Evolutionary conservation across 2,888 invertebrate species (phyloP), one percentile per base, ranked within the genome.

Genomic region (Habroteleia sp.): DNA sequence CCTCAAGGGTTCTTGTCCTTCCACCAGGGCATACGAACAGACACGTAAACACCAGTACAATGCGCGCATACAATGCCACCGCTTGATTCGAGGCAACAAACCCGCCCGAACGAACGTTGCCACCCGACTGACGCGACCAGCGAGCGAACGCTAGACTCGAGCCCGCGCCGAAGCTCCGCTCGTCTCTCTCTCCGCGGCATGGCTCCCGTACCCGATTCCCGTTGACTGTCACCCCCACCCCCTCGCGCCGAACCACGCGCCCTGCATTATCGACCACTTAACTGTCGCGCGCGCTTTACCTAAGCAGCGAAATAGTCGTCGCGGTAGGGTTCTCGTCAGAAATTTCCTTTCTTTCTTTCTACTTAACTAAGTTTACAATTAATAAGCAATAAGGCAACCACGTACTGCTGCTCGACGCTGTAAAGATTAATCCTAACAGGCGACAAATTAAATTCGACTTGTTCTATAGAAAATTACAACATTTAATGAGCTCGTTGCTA

Each of bases 111-210:
- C 81, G 82, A 84, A 82, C 82, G 86, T 87, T 87, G 84, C 87
- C 86, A 87, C 84, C 86, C 87, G 83, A 87, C 87, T 87, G 85
- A 82, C 77, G 77, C 44, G 50, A 37, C 44, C 46, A 63, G 4
- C 10, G 58, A 68, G 65, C 66, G 31, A 58, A 13, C 39, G 69
- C 74, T 58, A 69, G 74, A 68, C 7, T 41, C 41, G 17, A 8
- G 16, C 35, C 16, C n/a, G 35, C 56, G 52, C 31, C 16, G 6
- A 29, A 25, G 27, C 37, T 17, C n/a, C n/a, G n/a, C n/a, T n/a
- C n/a, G n/a, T n/a, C n/a, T 29, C 29, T 27, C 54, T 5, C 35
- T 14, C 37, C 8, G 41, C 41, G 7, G 4, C 58, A 31, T 8
- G 23, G 27, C 58, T 27, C 35, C 42, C 39, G 8, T 33, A 48